Evolutionary conservation across 2,113 vertebrate genomes (phyloP).

Genomic region (Cyanoderma ruficeps): DNA sequence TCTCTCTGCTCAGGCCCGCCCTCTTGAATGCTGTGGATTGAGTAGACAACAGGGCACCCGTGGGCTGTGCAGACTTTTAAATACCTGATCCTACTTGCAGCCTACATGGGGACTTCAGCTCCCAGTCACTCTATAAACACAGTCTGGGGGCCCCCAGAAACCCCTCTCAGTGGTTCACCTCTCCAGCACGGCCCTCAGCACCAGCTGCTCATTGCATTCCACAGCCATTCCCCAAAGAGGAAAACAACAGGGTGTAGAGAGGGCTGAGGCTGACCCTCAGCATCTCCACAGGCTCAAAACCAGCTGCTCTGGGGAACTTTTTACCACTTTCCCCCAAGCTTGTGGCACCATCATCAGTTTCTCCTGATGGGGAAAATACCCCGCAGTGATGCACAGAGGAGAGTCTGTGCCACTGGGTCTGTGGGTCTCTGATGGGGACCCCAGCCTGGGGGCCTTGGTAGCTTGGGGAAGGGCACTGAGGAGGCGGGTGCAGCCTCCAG

Average conservation of each 20-base stretch:
- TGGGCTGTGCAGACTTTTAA: not conserved
- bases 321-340: accelerated
- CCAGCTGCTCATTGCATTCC: accelerated
- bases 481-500: not conserved
- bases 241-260: accelerated
- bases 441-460: not conserved
- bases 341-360: not conserved
- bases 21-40: not conserved
- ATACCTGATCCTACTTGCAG: not conserved
- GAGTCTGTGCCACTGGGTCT: not conserved
- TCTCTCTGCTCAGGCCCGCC: not conserved
- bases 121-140: not conserved
- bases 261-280: not conserved
- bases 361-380: not conserved
- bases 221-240: not conserved
- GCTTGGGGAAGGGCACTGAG: not conserved
- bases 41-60: not conserved
- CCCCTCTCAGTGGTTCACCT: not conserved
- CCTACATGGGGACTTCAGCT: not conserved
- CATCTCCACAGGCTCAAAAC: not conserved
- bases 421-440: not conserved
- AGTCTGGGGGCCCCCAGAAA: not conserved
- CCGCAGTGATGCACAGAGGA: accelerated
- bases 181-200: not conserved
- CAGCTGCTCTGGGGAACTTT: not conserved